A percentile compares a stretch with the other conserved stretches of the same genome.
phyloP scores from a whole-genome alignment of 2,113 vertebrate species.

The Indri indri region DNA sequence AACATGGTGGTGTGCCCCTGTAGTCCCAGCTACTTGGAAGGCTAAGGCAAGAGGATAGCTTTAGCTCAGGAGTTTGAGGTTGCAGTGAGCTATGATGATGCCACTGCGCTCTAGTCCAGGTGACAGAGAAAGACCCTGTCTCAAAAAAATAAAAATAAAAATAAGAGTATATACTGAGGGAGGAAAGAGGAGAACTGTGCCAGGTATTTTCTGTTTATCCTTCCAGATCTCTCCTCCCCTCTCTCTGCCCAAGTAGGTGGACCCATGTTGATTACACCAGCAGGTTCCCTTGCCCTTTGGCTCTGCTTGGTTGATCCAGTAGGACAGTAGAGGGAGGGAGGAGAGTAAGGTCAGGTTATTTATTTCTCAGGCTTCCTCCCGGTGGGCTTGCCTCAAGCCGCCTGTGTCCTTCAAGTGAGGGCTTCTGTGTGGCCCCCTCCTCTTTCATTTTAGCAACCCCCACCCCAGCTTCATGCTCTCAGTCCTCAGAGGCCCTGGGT shows the following conservation, averaged over 20 bases:
- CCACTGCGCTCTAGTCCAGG: too few relatives aligned
- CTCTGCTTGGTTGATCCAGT: background rate
- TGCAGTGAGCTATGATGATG: too few relatives aligned
- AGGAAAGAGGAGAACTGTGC: background rate
- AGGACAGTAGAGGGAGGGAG: background rate
- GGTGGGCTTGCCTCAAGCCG: background rate
- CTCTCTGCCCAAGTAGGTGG: background rate
- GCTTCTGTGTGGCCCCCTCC: background rate
- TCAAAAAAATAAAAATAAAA: background rate
- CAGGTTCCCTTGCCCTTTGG: background rate
- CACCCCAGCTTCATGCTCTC: background rate
- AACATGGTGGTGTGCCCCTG: too few relatives aligned
- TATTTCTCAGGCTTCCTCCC: background rate
- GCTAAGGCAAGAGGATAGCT: too few relatives aligned
- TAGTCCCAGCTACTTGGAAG: too few relatives aligned
- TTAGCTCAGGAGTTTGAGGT: too few relatives aligned
- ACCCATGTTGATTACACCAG: background rate
- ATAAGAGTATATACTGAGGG: background rate
- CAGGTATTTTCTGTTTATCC: background rate
- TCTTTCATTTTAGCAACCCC: background rate
- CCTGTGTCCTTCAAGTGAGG: background rate
- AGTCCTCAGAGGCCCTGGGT: background rate
- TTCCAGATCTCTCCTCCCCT: background rate
- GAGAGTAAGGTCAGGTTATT: background rate
- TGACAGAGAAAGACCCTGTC: too few relatives aligned